Base-by-base conservation (phyloP, 2,888 invertebrate species). In the Vanessa cardui region DNA sequence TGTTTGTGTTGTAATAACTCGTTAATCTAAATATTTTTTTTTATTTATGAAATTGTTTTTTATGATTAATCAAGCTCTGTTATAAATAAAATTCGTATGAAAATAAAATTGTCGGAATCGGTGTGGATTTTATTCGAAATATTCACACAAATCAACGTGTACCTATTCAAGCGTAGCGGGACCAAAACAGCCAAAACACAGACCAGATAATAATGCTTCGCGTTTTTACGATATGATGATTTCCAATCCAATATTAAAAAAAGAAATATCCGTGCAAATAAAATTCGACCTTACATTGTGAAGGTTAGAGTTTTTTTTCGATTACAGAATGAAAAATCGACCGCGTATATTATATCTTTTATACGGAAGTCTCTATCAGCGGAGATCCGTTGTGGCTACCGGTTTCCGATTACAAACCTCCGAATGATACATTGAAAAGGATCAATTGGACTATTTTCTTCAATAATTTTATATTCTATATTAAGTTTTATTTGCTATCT, bases 331-430 rank as follows among this genome's bases (percentile, higher is more conserved):
- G 46, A 18, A 31, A 31, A 54, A 33, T 52, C 45, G 62, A 54
- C 39, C 31, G 58, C 58, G 44, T 68, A 64, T 45, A 39, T 12
- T 66, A 58, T 70, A 66, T 73, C 58, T 70, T 58, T 49, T 56
- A 58, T 58, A 73, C 76, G 78, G 78, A 78, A 77, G 74, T 74
- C 70, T 70, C 69, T 74, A 75, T 73, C 73, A 76, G 78, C 79
- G 74, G 77, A 79, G 80, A 81, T 83, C 82, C 81, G 82, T 76
- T 77, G 74, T 52, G 71, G 68, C 68, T 61, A 66, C 69, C 69
- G 65, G 76, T 76, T 74, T 76, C 74, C 79, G 77, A 80, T 77
- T 77, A 70, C 54, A 60, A 60, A 56, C 33, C 59, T 33, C 31
- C 54, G 15, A 70, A 58, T 65, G 64, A 64, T 62, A 44, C 49